These are phyloP conservation scores for Engystomops pustulosus DNA, from an alignment of 2,113 vertebrate genomes.

Conservation along the genomic window DNA sequence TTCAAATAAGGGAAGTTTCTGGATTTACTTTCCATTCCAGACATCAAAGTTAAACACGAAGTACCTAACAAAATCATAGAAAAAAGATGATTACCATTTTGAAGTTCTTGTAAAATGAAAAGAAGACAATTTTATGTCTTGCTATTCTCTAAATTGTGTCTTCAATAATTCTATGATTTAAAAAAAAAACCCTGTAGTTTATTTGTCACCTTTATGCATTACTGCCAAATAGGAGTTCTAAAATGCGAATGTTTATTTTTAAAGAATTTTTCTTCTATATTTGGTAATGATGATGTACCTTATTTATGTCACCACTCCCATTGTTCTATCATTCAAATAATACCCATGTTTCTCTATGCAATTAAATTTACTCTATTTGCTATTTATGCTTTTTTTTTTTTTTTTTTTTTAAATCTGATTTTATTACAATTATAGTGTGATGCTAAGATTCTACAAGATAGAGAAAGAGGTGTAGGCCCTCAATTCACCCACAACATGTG, in stretches of 20 bases:
- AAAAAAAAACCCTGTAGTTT: constrained; percentile 12
- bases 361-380: no score
- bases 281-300: no score
- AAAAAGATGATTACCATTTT: not conserved
- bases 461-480: no score
- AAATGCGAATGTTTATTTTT: not conserved
- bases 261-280: not conserved
- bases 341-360: no score
- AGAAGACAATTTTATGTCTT: not conserved
- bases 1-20: constrained; percentile 41
- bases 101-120: not conserved
- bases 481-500: no score
- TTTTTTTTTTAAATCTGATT: no score
- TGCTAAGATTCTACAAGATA: no score
- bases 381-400: no score
- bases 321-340: no score
- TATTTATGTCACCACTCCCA: no score
- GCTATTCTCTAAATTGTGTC: not conserved
- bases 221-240: not conserved
- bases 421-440: no score
- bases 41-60: not conserved
- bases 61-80: not conserved
- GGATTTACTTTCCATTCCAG: not conserved
- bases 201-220: not conserved
- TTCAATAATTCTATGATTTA: not conserved